Conservation (phyloP, 2,888 invertebrate species). For the Cryptosula pallasiana region DNA sequence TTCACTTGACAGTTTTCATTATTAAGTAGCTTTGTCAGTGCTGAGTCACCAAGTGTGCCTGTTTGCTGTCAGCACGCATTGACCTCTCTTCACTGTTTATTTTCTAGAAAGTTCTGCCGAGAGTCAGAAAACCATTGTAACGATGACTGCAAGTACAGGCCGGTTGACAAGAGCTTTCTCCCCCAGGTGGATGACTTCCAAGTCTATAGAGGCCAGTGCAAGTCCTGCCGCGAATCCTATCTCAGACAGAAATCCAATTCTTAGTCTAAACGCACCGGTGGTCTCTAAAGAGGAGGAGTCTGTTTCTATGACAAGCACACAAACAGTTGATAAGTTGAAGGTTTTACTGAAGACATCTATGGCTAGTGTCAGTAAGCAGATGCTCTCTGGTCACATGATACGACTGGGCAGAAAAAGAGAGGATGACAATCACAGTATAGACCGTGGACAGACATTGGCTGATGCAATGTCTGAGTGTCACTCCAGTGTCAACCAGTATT, state of each 20-base stretch:
- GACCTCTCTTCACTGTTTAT: too few species aligned
- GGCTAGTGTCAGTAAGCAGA: background rate
- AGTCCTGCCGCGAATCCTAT: background rate
- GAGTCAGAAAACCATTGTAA: too few species aligned
- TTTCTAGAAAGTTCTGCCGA: too few species aligned
- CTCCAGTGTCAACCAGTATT: conserved; percentile 16
- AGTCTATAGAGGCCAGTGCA: background rate
- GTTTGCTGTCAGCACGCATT: too few species aligned
- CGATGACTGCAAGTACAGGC: background rate
- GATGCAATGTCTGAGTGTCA: conserved; percentile 18
- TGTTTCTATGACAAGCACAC: background rate
- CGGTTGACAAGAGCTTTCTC: background rate
- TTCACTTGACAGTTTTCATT: too few species aligned
- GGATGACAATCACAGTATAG: background rate
- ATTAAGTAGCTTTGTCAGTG: too few species aligned
- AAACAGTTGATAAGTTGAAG: background rate
- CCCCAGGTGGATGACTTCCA: background rate
- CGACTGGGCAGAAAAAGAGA: background rate
- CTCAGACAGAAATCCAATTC: background rate
- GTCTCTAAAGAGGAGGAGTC: background rate
- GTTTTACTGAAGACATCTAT: background rate
- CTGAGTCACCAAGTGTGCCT: too few species aligned
- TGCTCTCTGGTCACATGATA: background rate
- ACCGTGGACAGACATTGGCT: background rate
- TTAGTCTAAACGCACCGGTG: background rate